A percentile compares a stretch with the other conserved stretches of the same genome.
Conservation (phyloP, 2,797 vertebrate species). For the Avahi laniger region DNA sequence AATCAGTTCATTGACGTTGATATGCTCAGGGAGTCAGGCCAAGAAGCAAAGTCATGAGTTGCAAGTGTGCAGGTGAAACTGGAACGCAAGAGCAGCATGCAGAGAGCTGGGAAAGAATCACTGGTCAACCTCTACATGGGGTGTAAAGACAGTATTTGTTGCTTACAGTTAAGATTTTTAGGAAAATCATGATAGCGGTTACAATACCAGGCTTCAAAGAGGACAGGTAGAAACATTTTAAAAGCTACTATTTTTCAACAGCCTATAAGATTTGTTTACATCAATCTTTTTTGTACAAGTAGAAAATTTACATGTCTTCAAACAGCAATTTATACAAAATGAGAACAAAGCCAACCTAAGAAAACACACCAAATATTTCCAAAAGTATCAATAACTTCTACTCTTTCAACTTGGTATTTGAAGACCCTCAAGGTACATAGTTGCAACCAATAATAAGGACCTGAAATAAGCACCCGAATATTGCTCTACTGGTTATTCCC, state of each 20-base stretch:
- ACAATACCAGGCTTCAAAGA: not conserved
- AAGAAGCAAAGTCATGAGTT: not conserved
- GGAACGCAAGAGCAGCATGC: not conserved
- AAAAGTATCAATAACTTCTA: not conserved
- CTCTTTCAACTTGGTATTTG: not conserved
- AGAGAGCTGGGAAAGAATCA: not conserved
- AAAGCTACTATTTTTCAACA: not conserved
- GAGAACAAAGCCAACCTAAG: not conserved
- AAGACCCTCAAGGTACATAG: not conserved
- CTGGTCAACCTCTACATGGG: not conserved
- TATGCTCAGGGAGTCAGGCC: not conserved
- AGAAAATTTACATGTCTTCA: not conserved
- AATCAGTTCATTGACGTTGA: not conserved
- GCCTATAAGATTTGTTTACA: not conserved
- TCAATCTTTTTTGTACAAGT: not conserved
- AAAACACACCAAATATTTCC: not conserved
- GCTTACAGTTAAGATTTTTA: not conserved
- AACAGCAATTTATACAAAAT: not conserved
- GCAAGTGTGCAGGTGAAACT: not conserved
- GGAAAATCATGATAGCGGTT: not conserved
- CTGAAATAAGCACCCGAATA: not conserved
- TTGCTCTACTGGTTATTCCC: not conserved
- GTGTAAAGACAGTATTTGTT: not conserved
- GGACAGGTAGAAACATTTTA: not conserved
- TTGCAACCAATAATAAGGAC: not conserved